Percentiles rank a stretch among this genome's conserved stretches.
phyloP scores from a whole-genome alignment of 1,140 invertebrate genomes.

The Brachionus plicatilis region DNA sequence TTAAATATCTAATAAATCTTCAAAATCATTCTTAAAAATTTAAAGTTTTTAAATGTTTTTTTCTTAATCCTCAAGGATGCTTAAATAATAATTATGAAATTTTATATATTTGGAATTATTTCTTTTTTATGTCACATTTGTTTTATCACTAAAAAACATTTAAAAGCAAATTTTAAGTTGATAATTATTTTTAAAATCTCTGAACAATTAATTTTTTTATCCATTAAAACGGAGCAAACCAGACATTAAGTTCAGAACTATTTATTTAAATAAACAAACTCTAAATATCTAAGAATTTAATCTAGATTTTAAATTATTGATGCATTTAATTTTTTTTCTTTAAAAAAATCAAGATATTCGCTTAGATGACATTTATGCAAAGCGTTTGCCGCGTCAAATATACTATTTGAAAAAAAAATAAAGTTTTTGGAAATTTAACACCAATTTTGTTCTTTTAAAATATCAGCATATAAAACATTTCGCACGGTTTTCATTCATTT shows the following conservation, averaged over 20 bases:
- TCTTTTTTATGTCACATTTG: too few relatives aligned
- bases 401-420: background rate
- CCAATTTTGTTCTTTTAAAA: slow-evolving; percentile 1
- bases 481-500: background rate
- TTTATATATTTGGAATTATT: too few relatives aligned
- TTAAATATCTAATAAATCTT: too few relatives aligned
- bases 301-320: background rate
- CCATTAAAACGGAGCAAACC: background rate
- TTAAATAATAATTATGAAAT: too few relatives aligned
- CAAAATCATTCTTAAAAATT: too few relatives aligned
- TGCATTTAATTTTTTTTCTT: background rate
- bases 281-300: background rate
- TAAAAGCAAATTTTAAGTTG: too few relatives aligned
- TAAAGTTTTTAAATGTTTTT: too few relatives aligned
- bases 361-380: background rate
- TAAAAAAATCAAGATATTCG: background rate
- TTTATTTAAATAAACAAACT: background rate
- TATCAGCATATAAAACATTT: background rate
- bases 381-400: background rate
- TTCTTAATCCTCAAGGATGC: too few relatives aligned
- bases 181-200: background rate
- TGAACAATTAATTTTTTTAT: background rate
- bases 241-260: background rate
- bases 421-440: slow-evolving; percentile 24
- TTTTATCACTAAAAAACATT: too few relatives aligned